These are phyloP conservation scores for Crax fasciolata DNA, from an alignment of 2,797 vertebrate species.

Conservation along the genomic window DNA sequence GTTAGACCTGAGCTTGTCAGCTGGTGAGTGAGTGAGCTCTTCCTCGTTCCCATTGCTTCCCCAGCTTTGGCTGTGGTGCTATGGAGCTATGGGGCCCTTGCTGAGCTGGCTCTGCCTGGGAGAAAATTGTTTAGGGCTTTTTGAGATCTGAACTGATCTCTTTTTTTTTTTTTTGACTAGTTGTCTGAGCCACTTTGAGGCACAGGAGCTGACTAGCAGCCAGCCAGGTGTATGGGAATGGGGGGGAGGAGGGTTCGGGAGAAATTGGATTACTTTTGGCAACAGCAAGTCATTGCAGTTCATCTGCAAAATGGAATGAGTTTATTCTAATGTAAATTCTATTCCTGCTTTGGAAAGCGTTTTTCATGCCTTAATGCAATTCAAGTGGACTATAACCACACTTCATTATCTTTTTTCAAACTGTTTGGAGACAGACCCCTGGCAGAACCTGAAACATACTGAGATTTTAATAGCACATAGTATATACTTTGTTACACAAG, in stretches of 20 bases:
- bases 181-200: background rate
- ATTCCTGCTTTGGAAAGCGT: background rate
- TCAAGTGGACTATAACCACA: background rate
- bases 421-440: background rate
- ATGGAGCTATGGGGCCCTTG: background rate
- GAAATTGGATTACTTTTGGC: background rate
- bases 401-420: background rate
- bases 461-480: background rate
- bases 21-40: background rate
- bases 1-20: background rate
- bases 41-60: background rate
- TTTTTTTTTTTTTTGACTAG: background rate
- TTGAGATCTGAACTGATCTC: background rate
- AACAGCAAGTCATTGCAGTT: background rate
- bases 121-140: background rate
- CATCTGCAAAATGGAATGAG: background rate
- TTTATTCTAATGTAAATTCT: background rate
- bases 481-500: background rate
- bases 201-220: background rate
- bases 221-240: background rate
- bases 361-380: background rate
- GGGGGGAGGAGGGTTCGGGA: background rate
- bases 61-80: background rate
- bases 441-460: background rate
- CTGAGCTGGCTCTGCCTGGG: background rate